Percentiles rank a stretch among this genome's conserved stretches.
Conservation (phyloP, 2,113 vertebrate species). For the Paramisgurnus dabryanus region DNA sequence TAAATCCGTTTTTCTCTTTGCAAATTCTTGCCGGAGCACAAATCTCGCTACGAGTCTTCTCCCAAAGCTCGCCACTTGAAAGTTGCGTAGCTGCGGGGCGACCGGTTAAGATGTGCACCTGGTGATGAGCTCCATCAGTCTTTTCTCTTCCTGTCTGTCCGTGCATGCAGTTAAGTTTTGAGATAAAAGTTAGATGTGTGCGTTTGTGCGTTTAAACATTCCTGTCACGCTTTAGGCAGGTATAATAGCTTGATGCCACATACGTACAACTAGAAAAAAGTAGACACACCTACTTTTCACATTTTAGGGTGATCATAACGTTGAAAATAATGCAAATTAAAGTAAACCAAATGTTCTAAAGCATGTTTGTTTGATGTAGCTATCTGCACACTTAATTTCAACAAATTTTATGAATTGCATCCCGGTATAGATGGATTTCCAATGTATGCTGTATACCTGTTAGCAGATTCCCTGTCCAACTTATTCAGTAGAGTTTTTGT, state of each 20-base stretch:
- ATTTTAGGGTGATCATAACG: too few species aligned
- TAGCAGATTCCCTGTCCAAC: too few species aligned
- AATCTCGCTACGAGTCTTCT: conserved; percentile 29
- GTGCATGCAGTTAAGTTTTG: neutral
- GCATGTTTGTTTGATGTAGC: too few species aligned
- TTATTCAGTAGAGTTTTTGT: too few species aligned
- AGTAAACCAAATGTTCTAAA: too few species aligned
- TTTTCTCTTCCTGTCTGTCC: conserved; percentile 10
- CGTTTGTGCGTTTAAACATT: neutral
- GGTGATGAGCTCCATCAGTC: conserved; percentile 41
- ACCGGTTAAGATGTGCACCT: conserved; percentile 44
- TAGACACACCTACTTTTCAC: neutral
- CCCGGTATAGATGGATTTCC: too few species aligned
- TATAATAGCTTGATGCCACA: conserved; percentile 2
- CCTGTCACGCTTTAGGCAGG: neutral
- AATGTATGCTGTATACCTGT: too few species aligned
- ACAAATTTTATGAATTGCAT: too few species aligned
- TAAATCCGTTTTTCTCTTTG: neutral
- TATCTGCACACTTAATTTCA: too few species aligned
- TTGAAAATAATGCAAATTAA: too few species aligned
- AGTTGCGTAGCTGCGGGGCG: conserved; percentile 45
- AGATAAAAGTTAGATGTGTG: conserved; percentile 19
- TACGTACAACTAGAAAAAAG: neutral
- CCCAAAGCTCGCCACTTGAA: conserved; percentile 30
- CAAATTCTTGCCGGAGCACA: conserved; percentile 21